Evolutionary conservation across 1,140 invertebrate species (phyloP), one percentile per base, ranked within the genome.

Genomic region (Drosophila ogumai): DNA sequence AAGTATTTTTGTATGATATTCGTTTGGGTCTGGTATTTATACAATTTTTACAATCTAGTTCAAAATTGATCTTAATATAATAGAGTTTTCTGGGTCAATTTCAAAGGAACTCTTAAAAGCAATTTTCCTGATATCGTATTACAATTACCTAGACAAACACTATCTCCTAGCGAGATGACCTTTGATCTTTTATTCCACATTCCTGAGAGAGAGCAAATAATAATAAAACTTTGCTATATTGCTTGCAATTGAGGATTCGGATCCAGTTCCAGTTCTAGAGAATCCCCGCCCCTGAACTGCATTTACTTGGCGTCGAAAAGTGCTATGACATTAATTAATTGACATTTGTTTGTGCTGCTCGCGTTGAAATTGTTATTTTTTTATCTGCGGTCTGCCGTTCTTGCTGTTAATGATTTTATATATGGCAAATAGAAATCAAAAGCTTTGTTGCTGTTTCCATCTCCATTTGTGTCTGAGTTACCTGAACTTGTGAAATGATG

Each of bases 281-380:
- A 64, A 69, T 72, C 22, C 61, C 6, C 43, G 9, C 41, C 41
- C 63, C 52, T 38, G 13, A 55, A 28, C 6, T 49, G 28, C 25
- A 31, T 54, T 28, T 34, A 25, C 22, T 38, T 47, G 31, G 46
- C 64, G 8, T 60, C 47, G 52, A 61, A 79, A 82, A 61, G 72
- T 34, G 81, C 57, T 72, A 56, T 38, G 47, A 64, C 61, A 71
- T 80, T 80, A 80, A 88, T 87, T 87, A 87, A 87, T 80, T 87
- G 73, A 84, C 64, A 69, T 34, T 60, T 65, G 44, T 61, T 76
- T 66, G 46, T 34, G 40, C 40, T 61, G 32, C 38, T 47, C 32
- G 28, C 75, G 25, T 66, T 38, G 28, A 68, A 59, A 49, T 49
- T 78, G 32, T 78, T 67, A 25, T 47, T 54, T 43, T 31, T 75